A percentile compares a stretch with the other conserved stretches of the same genome.
These are phyloP conservation scores for Meganola albula DNA, from an alignment of 2,888 invertebrate genomes.

Conservation along the genomic window DNA sequence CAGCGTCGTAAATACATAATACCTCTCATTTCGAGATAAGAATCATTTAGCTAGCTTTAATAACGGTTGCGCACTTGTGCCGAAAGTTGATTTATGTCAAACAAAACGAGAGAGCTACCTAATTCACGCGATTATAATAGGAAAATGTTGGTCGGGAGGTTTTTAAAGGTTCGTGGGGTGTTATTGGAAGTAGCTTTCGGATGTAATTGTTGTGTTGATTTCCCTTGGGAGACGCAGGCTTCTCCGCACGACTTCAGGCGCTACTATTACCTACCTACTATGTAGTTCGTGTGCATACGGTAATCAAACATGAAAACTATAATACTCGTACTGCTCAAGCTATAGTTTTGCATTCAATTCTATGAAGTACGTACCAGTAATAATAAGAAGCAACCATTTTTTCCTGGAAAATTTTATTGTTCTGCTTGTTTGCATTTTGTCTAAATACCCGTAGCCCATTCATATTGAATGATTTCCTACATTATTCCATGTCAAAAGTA, in stretches of 20 bases:
- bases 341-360: too few species aligned
- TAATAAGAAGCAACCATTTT: too few species aligned
- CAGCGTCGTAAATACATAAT: slow-evolving; percentile 61
- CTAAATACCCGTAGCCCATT: too few species aligned
- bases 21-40: slow-evolving; percentile 48
- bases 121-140: slow-evolving; percentile 29
- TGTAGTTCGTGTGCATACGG: too few species aligned
- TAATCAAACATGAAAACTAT: too few species aligned
- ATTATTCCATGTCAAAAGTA: slow-evolving; percentile 67
- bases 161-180: slow-evolving; percentile 57
- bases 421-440: too few species aligned
- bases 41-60: slow-evolving; percentile 37
- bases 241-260: slow-evolving; percentile 40
- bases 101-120: slow-evolving; percentile 27
- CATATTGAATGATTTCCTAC: slow-evolving; percentile 45
- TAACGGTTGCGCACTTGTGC: slow-evolving; percentile 30
- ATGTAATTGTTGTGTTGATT: slow-evolving; percentile 74
- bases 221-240: slow-evolving; percentile 60
- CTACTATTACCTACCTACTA: slow-evolving; percentile 48
- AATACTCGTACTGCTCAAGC: too few species aligned
- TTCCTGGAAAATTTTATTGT: too few species aligned
- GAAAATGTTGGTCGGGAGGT: slow-evolving; percentile 37
- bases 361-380: too few species aligned
- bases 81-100: slow-evolving; percentile 22
- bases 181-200: slow-evolving; percentile 66